Evolutionary conservation across 2,113 vertebrate genomes (phyloP).

Genomic region (Rhodinocichla rosea): DNA sequence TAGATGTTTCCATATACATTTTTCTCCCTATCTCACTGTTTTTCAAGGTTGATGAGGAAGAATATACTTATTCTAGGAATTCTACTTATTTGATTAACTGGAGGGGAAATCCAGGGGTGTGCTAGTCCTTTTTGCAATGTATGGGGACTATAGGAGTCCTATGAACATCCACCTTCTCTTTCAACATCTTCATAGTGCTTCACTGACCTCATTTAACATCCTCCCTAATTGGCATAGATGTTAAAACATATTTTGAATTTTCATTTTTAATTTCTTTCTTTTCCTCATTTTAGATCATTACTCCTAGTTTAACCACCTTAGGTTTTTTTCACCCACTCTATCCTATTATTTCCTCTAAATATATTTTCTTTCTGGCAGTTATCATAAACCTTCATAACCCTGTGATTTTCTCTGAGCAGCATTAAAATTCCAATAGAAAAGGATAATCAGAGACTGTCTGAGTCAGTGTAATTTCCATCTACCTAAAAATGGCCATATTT

Average conservation of each 20-base stretch:
- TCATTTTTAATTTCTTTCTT: neutral
- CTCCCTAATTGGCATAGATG: neutral
- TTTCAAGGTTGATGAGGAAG: neutral
- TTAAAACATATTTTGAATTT: neutral
- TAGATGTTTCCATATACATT: neutral
- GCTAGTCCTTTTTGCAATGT: neutral
- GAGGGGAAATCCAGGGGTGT: neutral
- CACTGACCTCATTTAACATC: neutral
- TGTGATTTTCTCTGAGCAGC: neutral
- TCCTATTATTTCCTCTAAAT: neutral
- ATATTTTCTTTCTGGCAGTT: neutral
- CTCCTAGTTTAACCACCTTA: neutral
- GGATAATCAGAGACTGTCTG: neutral
- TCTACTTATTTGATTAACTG: neutral
- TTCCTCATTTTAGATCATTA: neutral
- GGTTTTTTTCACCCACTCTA: neutral
- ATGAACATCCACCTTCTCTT: neutral
- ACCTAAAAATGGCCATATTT: neutral
- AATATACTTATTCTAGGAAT: neutral
- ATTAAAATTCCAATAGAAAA: neutral
- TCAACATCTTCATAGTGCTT: neutral
- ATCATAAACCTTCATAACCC: neutral
- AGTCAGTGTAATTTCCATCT: neutral
- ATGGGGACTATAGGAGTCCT: fast-evolving
- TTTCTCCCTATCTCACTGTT: neutral